Conservation (phyloP, 2,797 vertebrate genomes). For the Sebastes flavidus region DNA sequence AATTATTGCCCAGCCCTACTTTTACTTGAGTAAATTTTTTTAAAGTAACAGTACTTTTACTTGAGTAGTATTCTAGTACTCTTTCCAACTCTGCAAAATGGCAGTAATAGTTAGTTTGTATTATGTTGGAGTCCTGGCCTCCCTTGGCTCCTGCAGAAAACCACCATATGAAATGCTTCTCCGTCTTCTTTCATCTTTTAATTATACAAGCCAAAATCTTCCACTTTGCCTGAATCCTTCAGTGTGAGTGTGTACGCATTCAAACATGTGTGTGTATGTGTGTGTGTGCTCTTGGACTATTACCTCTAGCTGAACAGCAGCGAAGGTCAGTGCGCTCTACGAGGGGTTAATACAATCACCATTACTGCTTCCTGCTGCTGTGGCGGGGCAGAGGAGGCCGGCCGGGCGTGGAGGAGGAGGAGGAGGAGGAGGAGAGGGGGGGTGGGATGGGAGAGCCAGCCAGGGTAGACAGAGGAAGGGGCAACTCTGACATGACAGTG, state of each 20-base stretch:
- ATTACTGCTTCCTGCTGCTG: slow-evolving; percentile 89
- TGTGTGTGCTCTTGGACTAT: slow-evolving; percentile 61
- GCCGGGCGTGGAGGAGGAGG: neutral
- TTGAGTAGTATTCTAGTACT: neutral
- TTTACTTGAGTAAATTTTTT: neutral
- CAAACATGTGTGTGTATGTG: neutral
- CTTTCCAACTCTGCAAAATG: neutral
- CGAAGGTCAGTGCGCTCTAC: slow-evolving; percentile 78
- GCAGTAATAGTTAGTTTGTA: neutral
- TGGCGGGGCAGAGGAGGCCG: slow-evolving; percentile 44
- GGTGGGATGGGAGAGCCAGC: slow-evolving; percentile 54
- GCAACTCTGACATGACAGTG: slow-evolving; percentile 90
- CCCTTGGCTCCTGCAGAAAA: neutral
- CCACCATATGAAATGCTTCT: neutral
- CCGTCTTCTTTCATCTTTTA: neutral
- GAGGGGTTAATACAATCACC: slow-evolving; percentile 91
- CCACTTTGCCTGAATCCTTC: neutral
- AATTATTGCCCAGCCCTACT: neutral
- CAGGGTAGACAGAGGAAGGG: slow-evolving; percentile 71
- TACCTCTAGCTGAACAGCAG: slow-evolving; percentile 83
- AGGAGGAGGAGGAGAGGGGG: slow-evolving; percentile 36
- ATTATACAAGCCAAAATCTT: neutral
- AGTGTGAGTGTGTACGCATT: neutral
- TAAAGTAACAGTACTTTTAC: neutral
- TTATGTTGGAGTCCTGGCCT: neutral